Evolutionary conservation across 2,888 invertebrate genomes (phyloP), one percentile per base, ranked within the genome.

Genomic region (Epiblema foenella): DNA sequence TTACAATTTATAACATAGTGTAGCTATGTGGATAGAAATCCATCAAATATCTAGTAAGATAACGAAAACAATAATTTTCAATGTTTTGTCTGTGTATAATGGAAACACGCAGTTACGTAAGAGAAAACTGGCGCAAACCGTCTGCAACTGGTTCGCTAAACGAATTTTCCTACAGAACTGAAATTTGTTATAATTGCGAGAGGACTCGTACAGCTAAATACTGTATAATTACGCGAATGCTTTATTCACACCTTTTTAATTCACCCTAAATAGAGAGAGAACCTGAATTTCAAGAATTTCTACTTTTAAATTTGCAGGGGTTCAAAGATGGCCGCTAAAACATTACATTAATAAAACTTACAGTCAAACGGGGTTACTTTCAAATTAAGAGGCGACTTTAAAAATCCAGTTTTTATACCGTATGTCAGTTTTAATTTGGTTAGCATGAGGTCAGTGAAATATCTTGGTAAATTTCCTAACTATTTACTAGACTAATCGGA

Each of bases 101-200:
- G 71, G 71, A 67, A 71, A 62, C 71, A 8, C 5, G 4, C 52
- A 8, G 66, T 62, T 71, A 67, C 60, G 62, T 62, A 71, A 67
- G 66, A 56, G 66, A 60, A 54, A 66, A 66, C 71, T 51, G 71
- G 66, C 62, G 67, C 71, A 57, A 67, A 56, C 66, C 71, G 71
- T 66, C 18, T 66, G 37, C 62, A 71, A 71, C 62, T 56, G 66
- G 71, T 70, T 60, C 62, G 12, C 71, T 70, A 70, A 71, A 71
- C 71, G 71, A 71, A 71, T 71, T 71, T 67, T 66, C 71, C 60
- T 67, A 57, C 71, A 57, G 62, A 67, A 71, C 69, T 24, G 64
- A 71, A 67, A 71, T 71, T 71, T 67, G 71, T 67, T 67, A 67
- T 71, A 71, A 71, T 67, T 71, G 71, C 67, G 70, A 70, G 59